Evolutionary conservation across 2,797 vertebrate species (phyloP).

Genomic region (Sebastiscus albofasciatus): DNA sequence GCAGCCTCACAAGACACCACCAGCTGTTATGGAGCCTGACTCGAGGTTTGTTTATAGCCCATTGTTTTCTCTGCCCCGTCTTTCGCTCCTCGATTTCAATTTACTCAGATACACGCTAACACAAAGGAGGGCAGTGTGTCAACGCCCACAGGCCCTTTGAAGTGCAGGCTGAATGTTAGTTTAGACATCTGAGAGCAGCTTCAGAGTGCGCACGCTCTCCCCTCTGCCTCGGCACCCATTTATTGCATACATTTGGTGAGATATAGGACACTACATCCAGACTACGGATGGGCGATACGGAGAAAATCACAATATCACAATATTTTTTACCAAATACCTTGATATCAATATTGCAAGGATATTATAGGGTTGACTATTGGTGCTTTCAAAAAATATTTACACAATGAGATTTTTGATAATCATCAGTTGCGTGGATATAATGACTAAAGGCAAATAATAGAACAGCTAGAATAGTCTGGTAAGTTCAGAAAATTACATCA

Average conservation of each 20-base stretch:
- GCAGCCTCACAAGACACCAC: slow-evolving; percentile 55
- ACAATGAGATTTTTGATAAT: too few relatives aligned
- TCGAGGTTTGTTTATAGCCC: slow-evolving; percentile 63
- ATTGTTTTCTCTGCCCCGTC: slow-evolving; percentile 61
- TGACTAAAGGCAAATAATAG: too few relatives aligned
- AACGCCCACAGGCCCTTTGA: slow-evolving; percentile 72
- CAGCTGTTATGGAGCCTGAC: slow-evolving; percentile 64
- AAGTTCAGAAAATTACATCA: too few relatives aligned
- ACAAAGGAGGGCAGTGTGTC: slow-evolving; percentile 70
- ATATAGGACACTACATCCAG: not conserved
- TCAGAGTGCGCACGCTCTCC: slow-evolving; percentile 14
- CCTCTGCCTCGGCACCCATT: slow-evolving; percentile 19
- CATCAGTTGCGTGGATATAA: too few relatives aligned
- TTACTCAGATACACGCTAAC: slow-evolving; percentile 70
- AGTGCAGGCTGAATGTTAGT: slow-evolving; percentile 65
- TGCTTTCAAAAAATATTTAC: too few relatives aligned
- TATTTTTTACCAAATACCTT: too few relatives aligned
- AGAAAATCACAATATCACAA: not conserved
- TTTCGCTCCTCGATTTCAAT: slow-evolving; percentile 67
- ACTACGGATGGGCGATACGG: not conserved
- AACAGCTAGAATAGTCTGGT: too few relatives aligned
- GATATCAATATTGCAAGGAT: too few relatives aligned
- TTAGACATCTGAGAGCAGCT: slow-evolving; percentile 65
- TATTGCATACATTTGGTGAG: slow-evolving; percentile 31
- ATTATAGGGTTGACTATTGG: too few relatives aligned